Evolutionary conservation across 1,140 invertebrate species (phyloP).

Genomic region (Diprion similis): DNA sequence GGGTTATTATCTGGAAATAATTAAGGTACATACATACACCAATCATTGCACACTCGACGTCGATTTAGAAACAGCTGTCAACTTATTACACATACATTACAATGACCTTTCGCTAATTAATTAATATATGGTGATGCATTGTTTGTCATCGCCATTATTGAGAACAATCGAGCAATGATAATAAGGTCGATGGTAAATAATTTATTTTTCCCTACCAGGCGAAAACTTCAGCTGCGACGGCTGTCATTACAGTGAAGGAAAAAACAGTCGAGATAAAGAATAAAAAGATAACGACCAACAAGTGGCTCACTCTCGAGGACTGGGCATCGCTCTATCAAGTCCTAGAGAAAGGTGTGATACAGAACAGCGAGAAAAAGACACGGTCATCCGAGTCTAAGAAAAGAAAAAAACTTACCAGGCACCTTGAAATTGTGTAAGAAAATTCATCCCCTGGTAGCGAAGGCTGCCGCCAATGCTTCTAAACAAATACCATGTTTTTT

Average conservation of each 20-base stretch:
- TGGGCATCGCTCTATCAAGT: constrained; percentile 43
- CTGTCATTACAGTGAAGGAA: constrained; percentile 44
- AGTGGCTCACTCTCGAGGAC: constrained; percentile 45
- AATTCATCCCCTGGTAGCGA: neutral
- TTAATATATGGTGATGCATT: neutral
- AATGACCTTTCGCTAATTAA: neutral
- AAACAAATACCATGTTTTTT: constrained; percentile 10
- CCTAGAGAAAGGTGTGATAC: constrained; percentile 39
- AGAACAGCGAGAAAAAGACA: constrained; percentile 26
- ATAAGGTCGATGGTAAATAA: neutral
- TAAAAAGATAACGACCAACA: constrained; percentile 40
- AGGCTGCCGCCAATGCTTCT: neutral
- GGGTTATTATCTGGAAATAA: constrained; percentile 45
- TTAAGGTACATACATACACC: constrained; percentile 37
- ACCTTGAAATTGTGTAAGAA: constrained; percentile 43
- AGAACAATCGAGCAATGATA: neutral
- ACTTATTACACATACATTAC: neutral
- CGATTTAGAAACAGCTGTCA: constrained; percentile 32
- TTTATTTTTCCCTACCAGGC: constrained; percentile 28
- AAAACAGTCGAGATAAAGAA: constrained; percentile 38
- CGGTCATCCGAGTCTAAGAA: constrained; percentile 28
- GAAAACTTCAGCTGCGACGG: constrained; percentile 42
- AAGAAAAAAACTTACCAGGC: constrained; percentile 36
- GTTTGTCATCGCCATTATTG: neutral
- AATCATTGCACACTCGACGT: constrained; percentile 21